These are phyloP conservation scores for Symphodus melops DNA, from an alignment of 2,113 vertebrate genomes.

Conservation along the genomic window DNA sequence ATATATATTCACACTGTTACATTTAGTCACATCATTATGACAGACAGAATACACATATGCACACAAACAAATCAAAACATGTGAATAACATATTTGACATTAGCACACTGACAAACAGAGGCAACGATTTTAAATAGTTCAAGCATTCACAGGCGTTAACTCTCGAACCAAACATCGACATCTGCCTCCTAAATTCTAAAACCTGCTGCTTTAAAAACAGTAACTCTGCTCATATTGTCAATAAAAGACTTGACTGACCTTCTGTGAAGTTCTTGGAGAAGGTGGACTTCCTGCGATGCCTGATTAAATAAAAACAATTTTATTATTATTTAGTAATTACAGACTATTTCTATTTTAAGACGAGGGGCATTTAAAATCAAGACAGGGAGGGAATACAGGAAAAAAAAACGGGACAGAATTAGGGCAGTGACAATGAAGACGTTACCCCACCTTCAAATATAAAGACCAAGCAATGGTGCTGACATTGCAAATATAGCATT, in stretches of 20 bases:
- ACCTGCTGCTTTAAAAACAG: background rate
- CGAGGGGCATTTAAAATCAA: too few species aligned
- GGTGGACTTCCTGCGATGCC: constrained; percentile 92
- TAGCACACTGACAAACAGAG: background rate
- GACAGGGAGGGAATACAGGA: too few species aligned
- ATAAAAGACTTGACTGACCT: constrained; percentile 83
- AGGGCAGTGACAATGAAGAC: too few species aligned
- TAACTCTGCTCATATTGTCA: background rate
- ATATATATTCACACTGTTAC: constrained; percentile 4
- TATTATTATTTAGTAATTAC: too few species aligned
- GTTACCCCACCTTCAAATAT: too few species aligned
- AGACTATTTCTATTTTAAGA: background rate
- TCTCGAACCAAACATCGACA: too few species aligned
- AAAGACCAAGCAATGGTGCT: too few species aligned
- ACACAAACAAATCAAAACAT: constrained; percentile 7
- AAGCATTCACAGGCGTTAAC: too few species aligned
- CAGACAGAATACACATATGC: background rate
- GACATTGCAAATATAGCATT: too few species aligned
- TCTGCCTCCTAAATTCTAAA: background rate
- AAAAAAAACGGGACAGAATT: too few species aligned
- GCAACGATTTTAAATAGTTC: background rate
- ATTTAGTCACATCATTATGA: constrained; percentile 3
- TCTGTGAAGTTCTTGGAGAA: constrained; percentile 93
- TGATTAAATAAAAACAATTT: constrained; percentile 67
- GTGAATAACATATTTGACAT: background rate